Evolutionary conservation across 2,888 invertebrate genomes (phyloP), one percentile per base, ranked within the genome.

Genomic region (Tinea pellionella): DNA sequence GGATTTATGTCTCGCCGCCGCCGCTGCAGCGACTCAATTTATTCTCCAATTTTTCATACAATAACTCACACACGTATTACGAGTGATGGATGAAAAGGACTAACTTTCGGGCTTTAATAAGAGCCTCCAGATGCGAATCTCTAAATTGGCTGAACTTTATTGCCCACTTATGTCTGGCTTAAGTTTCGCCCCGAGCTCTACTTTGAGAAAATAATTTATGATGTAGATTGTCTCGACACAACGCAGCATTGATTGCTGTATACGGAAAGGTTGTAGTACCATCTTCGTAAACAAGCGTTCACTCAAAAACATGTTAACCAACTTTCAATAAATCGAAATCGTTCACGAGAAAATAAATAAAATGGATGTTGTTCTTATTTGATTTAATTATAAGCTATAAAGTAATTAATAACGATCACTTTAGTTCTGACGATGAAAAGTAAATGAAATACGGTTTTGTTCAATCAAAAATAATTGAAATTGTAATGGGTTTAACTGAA

Each of bases 1-100:
- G 86, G 87, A 87, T 87, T 87, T 87, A 87, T 87, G 85, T 85
- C 86, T 86, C 82, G 86, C 85, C 83, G 85, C 85, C 83, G 85
- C 84, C 78, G 83, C 79, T 84, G 86, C 86, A 87, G 85, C 86
- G 87, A 87, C 87, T 86, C 87, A 87, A 87, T 87, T 87, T 87
- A 87, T 87, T 87, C 87, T 87, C 85, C 87, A 87, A 87, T 87
- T 87, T 87, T 87, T 87, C 87, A 86, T 87, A 86, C 86, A 86
- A 87, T 87, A 86, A 87, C 86, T 87, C 87, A 87, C 86, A 87
- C 80, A 86, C 86, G 86, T 87, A 87, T 86, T 86, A 86, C 82
- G 80, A 80, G 85, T 87, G 87, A 87, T 87, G 87, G 87, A 87
- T 87, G 87, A 85, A 87, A 86, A 86, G 84, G 86, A 87, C 86